phyloP scores from a whole-genome alignment of 2,797 vertebrate species.

The Mallotus villosus region DNA sequence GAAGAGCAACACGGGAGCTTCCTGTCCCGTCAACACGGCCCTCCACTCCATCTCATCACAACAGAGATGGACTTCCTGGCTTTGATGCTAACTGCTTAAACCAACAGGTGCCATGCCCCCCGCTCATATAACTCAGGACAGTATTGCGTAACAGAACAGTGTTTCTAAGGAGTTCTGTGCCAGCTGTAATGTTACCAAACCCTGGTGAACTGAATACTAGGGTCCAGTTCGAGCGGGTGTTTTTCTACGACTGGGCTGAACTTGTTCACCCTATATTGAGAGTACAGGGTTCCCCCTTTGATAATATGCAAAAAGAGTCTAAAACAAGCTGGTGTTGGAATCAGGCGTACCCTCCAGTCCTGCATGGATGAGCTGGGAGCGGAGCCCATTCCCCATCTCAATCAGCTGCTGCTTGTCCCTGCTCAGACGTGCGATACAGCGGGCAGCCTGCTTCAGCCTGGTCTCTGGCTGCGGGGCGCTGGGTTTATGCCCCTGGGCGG shows the following conservation, averaged over 20 bases:
- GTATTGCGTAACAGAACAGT: not conserved
- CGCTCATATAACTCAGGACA: not conserved
- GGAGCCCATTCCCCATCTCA: constrained; percentile 84
- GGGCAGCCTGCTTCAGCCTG: constrained; percentile 79
- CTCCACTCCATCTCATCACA: constrained; percentile 13
- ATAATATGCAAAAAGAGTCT: not conserved
- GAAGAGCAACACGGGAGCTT: constrained; percentile 23
- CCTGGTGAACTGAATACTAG: too few species aligned
- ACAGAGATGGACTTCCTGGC: constrained; percentile 12
- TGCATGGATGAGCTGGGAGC: constrained; percentile 64
- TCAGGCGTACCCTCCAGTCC: constrained; percentile 51
- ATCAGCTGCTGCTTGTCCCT: constrained; percentile 85
- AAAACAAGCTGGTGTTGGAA: not conserved
- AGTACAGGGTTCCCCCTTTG: too few species aligned
- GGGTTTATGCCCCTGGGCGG: not conserved
- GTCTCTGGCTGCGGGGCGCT: constrained; percentile 44
- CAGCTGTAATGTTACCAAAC: too few species aligned
- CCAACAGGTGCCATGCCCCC: not conserved
- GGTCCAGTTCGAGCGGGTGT: too few species aligned
- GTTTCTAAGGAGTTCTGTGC: too few species aligned
- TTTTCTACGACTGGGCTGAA: too few species aligned
- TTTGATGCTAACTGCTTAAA: not conserved
- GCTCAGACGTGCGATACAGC: constrained; percentile 74
- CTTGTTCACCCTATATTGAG: too few species aligned
- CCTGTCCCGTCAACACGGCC: constrained; percentile 24